Evolutionary conservation across 2,797 vertebrate species (phyloP), one percentile per base, ranked within the genome.

Genomic region (Syngnathus acus): DNA sequence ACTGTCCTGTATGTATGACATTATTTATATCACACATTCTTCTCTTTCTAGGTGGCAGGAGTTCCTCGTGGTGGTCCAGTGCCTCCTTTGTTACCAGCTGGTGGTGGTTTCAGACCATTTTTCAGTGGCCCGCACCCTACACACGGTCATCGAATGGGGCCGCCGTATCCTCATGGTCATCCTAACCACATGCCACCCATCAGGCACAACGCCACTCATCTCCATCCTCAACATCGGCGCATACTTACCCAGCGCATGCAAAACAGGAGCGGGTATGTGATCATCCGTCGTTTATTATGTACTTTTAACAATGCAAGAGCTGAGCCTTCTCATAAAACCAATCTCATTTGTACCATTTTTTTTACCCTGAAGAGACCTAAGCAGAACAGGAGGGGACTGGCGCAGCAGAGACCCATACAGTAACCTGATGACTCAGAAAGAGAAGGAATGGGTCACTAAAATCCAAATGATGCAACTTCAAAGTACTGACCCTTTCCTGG

Each of bases 381-480:
- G 86, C 63, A 85, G 90, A 57, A 82, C 91, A 65, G 90, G 66
- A 42, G 76, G 84, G n/a, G 91, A 91, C 77, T 66, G 89, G 47
- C 86, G 87, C 66, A 93, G 85, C 17, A 92, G 95, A 57, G 97
- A 99, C 73, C 95, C 97, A 0, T 98, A 98, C 61, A 93, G 95
- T 77, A 98, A 97, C 86, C 92, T 99, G 77, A 99, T 99, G 97
- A 90, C 95, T 57, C 95, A 94, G 78, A 92, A 95, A 66, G 97
- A 99, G 67, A 98, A 99, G 79, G 96, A 98, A 40, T 99, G 97
- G 97, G 96, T 99, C 9, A 94, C 95, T 3, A 95, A 95, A 72
- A 97, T 99, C 76, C 97, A 99, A 83, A 98, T 99, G 94, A 97
- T 99, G 95, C 97, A 99, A 66, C 90, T 99, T 59, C 96, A 98